phyloP scores from a whole-genome alignment of 2,888 invertebrate species.

The Chalcis sispes region DNA sequence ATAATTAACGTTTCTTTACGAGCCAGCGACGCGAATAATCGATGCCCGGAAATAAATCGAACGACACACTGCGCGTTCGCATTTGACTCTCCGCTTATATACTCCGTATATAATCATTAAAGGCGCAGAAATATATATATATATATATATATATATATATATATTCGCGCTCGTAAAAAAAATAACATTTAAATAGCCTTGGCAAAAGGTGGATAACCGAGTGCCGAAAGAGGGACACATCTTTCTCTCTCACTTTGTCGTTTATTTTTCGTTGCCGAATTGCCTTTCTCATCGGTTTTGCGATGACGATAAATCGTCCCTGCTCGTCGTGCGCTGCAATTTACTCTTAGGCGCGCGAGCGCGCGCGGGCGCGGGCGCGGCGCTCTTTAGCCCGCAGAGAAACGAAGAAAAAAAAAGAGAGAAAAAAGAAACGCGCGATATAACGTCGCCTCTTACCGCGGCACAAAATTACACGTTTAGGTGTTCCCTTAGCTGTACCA shows the following conservation, averaged over 20 bases:
- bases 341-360: conserved; percentile 26
- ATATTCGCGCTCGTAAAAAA: conserved; percentile 9
- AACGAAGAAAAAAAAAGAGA: too few relatives aligned
- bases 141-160: too few relatives aligned
- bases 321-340: conserved; percentile 46
- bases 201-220: neutral
- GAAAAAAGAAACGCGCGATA: too few relatives aligned
- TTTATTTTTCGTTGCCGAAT: conserved; percentile 40
- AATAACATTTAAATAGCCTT: conserved; percentile 13
- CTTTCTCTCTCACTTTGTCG: neutral
- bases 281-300: conserved; percentile 39
- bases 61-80: neutral
- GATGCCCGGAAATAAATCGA: conserved; percentile 33
- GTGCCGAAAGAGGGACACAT: neutral
- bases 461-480: conserved; percentile 52
- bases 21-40: conserved; percentile 22
- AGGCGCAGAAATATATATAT: too few relatives aligned
- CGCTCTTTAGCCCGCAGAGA: too few relatives aligned
- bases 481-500: conserved; percentile 25
- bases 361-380: neutral
- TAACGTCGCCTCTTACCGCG: too few relatives aligned
- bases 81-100: too few relatives aligned
- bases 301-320: conserved; percentile 47
- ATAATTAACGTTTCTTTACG: conserved; percentile 40
- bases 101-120: too few relatives aligned